Conservation (phyloP, 2,888 invertebrate genomes). For the Pheosia gnoma region DNA sequence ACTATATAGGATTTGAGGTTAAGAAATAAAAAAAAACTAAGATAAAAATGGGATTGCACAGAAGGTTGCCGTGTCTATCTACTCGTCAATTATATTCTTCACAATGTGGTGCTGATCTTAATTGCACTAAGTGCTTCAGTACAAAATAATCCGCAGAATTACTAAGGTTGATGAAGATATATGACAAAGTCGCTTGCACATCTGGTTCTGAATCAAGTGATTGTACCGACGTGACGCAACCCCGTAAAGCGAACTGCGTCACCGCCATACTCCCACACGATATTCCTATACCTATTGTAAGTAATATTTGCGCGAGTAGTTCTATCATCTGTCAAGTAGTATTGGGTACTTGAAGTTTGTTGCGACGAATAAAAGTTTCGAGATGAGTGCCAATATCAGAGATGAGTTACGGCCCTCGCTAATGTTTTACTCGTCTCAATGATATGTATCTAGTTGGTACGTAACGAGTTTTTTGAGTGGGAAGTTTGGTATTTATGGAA, state of each 20-base stretch:
- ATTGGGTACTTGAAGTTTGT: constrained; percentile 7
- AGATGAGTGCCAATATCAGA: constrained; percentile 6
- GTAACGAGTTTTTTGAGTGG: constrained; percentile 2
- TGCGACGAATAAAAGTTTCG: constrained; percentile 8
- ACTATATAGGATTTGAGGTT: neutral
- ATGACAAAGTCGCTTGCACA: constrained; percentile 44
- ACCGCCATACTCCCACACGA: neutral
- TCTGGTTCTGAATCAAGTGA: constrained; percentile 63
- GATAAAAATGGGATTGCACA: too few species aligned
- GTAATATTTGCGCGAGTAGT: constrained; percentile 4
- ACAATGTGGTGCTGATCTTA: too few species aligned
- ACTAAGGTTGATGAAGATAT: constrained; percentile 45
- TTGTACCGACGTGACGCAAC: constrained; percentile 11
- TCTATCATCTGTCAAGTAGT: constrained; percentile 4
- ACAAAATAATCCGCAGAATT: constrained; percentile 22
- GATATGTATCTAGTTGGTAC: constrained; percentile 4
- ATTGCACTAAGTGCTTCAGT: neutral
- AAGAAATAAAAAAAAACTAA: too few species aligned
- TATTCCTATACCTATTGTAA: constrained; percentile 2
- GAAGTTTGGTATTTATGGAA: constrained; percentile 1
- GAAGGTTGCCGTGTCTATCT: too few species aligned
- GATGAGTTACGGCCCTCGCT: constrained; percentile 19
- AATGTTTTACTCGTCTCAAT: constrained; percentile 22
- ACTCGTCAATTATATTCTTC: too few species aligned
- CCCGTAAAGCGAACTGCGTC: neutral